Evolutionary conservation across 2,888 invertebrate species (phyloP).

Genomic region (Stenichneumon culpator): DNA sequence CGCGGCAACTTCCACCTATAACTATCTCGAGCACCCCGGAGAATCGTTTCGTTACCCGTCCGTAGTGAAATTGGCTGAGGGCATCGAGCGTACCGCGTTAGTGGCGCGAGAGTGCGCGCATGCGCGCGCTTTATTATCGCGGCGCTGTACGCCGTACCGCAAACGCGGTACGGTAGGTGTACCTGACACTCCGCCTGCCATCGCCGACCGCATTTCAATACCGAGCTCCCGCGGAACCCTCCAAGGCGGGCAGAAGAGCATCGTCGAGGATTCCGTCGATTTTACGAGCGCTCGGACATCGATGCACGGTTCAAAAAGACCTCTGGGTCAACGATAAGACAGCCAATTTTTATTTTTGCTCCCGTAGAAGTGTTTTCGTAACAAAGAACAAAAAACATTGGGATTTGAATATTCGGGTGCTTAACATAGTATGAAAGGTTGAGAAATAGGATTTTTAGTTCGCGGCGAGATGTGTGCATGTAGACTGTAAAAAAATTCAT

Average conservation of each 20-base stretch:
- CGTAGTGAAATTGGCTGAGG: constrained; percentile 76
- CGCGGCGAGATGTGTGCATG: no score
- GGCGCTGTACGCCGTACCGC: neutral
- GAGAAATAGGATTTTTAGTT: no score
- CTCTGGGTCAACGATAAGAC: no score
- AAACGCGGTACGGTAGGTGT: constrained; percentile 65
- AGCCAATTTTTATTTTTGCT: no score
- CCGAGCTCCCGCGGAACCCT: neutral
- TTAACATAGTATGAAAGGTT: no score
- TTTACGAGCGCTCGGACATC: no score
- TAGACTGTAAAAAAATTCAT: no score
- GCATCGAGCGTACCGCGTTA: constrained; percentile 63
- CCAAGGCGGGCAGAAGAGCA: neutral
- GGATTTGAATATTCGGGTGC: no score
- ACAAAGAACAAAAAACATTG: no score
- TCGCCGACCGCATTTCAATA: constrained; percentile 66
- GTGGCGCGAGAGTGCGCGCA: constrained; percentile 19
- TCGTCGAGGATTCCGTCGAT: constrained; percentile 15
- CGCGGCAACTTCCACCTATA: constrained; percentile 17
- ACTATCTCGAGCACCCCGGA: constrained; percentile 53
- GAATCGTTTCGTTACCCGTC: constrained; percentile 69
- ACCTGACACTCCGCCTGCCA: constrained; percentile 71
- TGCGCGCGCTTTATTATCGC: constrained; percentile 26
- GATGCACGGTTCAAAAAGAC: no score
- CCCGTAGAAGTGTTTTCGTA: no score